Conservation (phyloP, 2,113 vertebrate species). For the Silurus meridionalis region DNA sequence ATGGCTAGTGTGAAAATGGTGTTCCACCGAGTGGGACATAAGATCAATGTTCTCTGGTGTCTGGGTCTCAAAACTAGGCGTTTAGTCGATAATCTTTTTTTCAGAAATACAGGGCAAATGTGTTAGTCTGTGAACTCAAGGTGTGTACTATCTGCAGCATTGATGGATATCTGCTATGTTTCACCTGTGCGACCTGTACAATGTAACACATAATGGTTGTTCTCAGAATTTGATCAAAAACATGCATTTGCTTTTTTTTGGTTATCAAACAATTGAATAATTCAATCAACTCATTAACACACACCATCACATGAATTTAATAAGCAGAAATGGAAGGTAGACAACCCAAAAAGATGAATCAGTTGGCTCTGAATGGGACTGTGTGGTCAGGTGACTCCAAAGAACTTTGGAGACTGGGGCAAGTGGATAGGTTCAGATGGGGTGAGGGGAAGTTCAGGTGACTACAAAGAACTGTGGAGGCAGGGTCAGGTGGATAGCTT, state of each 20-base stretch:
- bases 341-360: too few species aligned
- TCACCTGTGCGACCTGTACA: not conserved
- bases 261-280: not conserved
- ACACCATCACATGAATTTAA: not conserved
- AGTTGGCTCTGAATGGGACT: too few species aligned
- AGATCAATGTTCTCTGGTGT: constrained; percentile 66
- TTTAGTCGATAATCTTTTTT: constrained; percentile 59
- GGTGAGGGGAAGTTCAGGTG: not conserved
- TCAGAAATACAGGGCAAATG: constrained; percentile 55
- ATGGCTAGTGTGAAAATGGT: constrained; percentile 56
- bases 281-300: not conserved
- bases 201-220: not conserved
- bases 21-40: constrained; percentile 65
- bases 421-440: not conserved
- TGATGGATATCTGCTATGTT: not conserved
- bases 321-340: not conserved
- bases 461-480: not conserved
- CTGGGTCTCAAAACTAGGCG: constrained; percentile 54
- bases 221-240: not conserved
- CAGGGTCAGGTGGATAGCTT: not conserved
- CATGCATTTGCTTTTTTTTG: not conserved
- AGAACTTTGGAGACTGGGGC: not conserved
- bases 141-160: constrained; percentile 11
- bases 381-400: not conserved
- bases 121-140: not conserved